phyloP scores from a whole-genome alignment of 2,113 vertebrate species.

The Siniperca knerii region DNA sequence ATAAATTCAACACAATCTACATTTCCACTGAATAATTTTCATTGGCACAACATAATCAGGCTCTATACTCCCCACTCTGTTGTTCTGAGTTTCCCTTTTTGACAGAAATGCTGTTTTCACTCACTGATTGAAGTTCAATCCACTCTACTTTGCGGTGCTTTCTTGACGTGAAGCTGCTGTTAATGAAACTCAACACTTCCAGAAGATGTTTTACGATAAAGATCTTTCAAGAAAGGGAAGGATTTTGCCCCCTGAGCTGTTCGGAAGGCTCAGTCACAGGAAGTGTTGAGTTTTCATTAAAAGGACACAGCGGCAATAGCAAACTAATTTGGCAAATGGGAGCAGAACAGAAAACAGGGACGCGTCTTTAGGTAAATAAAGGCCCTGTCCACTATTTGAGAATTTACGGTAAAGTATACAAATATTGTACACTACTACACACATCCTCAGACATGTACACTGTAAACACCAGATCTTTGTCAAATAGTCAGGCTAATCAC shows the following conservation, averaged over 20 bases:
- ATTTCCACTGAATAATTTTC: no score
- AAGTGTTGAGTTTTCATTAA: background rate
- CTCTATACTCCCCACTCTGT: no score
- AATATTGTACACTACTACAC: background rate
- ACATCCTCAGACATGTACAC: background rate
- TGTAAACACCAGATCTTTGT: background rate
- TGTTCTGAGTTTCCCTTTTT: no score
- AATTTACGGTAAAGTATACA: background rate
- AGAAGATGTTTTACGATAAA: background rate
- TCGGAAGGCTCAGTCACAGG: background rate
- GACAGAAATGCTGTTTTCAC: no score
- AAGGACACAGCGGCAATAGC: background rate
- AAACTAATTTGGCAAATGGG: background rate
- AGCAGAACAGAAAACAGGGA: background rate
- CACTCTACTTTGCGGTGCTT: no score
- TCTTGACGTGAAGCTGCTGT: no score
- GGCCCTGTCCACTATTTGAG: background rate
- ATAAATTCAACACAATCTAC: no score
- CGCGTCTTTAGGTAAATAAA: background rate
- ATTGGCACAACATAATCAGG: no score
- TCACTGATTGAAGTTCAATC: no score
- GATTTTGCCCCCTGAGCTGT: no score
- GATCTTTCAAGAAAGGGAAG: background rate
- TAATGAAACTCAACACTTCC: no score
- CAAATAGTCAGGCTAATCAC: no score